Evolutionary conservation across 1,140 invertebrate species (phyloP).

Genomic region (Magallana angulata): DNA sequence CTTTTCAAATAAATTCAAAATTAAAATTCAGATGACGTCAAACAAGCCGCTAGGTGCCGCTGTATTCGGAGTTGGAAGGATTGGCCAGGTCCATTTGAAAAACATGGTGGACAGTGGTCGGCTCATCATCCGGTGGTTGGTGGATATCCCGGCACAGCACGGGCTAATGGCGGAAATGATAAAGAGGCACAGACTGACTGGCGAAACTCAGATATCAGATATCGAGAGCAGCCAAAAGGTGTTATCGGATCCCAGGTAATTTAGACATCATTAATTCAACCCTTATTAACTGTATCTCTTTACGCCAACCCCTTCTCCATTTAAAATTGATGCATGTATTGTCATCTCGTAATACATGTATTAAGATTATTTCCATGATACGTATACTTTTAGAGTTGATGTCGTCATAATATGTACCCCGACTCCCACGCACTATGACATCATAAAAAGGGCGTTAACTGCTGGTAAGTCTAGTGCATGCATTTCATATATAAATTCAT

Average conservation of each 20-base stretch:
- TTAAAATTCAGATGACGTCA: background rate
- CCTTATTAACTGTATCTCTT: too few species aligned
- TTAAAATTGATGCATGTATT: too few species aligned
- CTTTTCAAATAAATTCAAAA: background rate
- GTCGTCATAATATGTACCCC: slow-evolving; percentile 42
- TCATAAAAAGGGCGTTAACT: slow-evolving; percentile 37
- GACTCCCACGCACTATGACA: slow-evolving; percentile 22
- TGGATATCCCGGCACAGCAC: slow-evolving; percentile 1
- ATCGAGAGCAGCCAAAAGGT: slow-evolving; percentile 36
- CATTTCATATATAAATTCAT: too few species aligned
- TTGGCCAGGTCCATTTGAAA: slow-evolving; percentile 49
- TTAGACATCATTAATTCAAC: too few species aligned
- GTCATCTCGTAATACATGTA: too few species aligned
- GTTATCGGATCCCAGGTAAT: slow-evolving; percentile 43
- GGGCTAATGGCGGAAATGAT: slow-evolving; percentile 24
- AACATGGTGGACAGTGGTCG: slow-evolving; percentile 39
- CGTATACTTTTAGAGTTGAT: slow-evolving; percentile 32
- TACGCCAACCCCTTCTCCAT: too few species aligned
- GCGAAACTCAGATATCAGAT: slow-evolving; percentile 5
- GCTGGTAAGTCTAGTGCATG: slow-evolving; percentile 1
- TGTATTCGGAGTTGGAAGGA: slow-evolving; percentile 43
- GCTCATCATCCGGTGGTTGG: slow-evolving; percentile 28
- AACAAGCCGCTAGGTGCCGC: slow-evolving; percentile 7
- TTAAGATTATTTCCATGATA: too few species aligned
- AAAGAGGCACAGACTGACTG: background rate